phyloP scores from a whole-genome alignment of 2,888 invertebrate species.

The Nephrotoma flavescens region DNA sequence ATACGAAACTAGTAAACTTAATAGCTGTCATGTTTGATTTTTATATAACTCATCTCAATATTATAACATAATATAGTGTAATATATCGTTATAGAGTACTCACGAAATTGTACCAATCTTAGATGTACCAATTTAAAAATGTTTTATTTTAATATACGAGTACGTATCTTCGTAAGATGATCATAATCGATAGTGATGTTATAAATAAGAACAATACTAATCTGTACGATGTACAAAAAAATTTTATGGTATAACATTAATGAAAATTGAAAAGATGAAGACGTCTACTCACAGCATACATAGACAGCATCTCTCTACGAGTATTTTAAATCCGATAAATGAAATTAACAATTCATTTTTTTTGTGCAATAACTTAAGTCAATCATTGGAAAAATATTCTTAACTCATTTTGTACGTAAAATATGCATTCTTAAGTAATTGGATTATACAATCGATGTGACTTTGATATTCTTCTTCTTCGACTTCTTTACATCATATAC shows the following conservation, averaged over 20 bases:
- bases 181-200: not conserved
- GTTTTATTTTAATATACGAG: not conserved
- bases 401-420: not conserved
- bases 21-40: not conserved
- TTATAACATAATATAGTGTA: not conserved
- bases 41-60: not conserved
- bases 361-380: not conserved
- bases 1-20: no score
- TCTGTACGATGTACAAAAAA: not conserved
- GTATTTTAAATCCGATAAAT: not conserved
- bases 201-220: not conserved
- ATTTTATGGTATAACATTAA: not conserved
- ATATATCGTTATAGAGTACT: not conserved
- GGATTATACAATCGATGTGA: not conserved
- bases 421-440: not conserved
- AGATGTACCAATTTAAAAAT: not conserved
- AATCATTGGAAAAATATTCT: not conserved
- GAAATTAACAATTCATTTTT: not conserved
- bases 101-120: not conserved
- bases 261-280: not conserved
- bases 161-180: not conserved
- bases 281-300: not conserved
- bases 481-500: not conserved
- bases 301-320: not conserved
- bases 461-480: not conserved